Evolutionary conservation across 2,888 invertebrate species (phyloP).

Genomic region (Tachina grossa): DNA sequence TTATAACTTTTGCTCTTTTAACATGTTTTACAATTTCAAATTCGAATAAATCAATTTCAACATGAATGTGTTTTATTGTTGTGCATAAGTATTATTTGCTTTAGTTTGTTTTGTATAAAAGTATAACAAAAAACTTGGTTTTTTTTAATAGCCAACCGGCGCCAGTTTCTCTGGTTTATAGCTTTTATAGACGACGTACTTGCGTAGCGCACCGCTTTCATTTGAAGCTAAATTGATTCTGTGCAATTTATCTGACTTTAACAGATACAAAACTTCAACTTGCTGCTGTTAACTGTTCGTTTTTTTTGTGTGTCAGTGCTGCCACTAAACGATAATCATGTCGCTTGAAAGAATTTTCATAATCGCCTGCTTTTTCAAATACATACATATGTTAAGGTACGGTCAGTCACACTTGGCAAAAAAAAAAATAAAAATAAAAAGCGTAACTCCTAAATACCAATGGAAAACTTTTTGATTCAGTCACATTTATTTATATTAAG

Average conservation of each 20-base stretch:
- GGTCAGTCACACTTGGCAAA: not conserved
- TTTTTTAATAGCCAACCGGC: conserved; percentile 69
- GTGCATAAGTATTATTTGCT: conserved; percentile 21
- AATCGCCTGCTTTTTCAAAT: too few relatives aligned
- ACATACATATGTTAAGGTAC: too few relatives aligned
- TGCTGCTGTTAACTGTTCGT: conserved; percentile 32
- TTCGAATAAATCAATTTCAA: conserved; percentile 25
- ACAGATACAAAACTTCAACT: conserved; percentile 47
- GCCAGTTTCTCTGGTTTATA: conserved; percentile 68
- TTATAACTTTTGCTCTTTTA: conserved; percentile 29
- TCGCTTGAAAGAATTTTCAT: not conserved
- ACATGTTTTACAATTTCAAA: conserved; percentile 17
- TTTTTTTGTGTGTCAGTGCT: conserved; percentile 29
- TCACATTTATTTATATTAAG: too few relatives aligned
- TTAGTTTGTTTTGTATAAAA: conserved; percentile 48
- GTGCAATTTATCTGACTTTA: conserved; percentile 58
- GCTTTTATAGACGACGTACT: conserved; percentile 52
- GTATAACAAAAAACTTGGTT: conserved; percentile 6
- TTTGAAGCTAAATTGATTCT: conserved; percentile 66
- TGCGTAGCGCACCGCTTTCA: conserved; percentile 63
- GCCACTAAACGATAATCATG: not conserved
- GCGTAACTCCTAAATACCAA: too few relatives aligned
- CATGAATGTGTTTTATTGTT: conserved; percentile 20
- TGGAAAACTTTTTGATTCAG: too few relatives aligned
- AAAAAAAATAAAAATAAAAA: too few relatives aligned